Base-by-base conservation (phyloP, 2,888 invertebrate species). In the Trissoscelio sp. region DNA sequence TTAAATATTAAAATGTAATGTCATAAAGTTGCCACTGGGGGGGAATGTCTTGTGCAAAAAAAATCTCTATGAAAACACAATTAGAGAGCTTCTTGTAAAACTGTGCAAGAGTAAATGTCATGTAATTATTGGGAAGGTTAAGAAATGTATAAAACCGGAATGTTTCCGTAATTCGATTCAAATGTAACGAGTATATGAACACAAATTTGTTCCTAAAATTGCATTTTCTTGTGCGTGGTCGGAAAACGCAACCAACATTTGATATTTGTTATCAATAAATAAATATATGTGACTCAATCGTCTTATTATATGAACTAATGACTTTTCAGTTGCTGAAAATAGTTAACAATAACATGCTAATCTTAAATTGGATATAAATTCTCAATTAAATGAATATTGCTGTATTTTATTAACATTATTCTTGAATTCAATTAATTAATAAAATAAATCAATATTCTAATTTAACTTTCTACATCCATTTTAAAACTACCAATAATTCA, bases 71-170 rank as follows among this genome's bases (percentile, higher is more conserved):
- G n/a, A 39, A 18, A 9, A 44, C 0, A 44, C 1, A 44, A 42
- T 20, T 55, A 67, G 55, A 67, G 67, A 55, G 67, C 67, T 1
- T 53, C 53, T 18, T 42, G 12, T 16, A 60, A 44, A 60, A 31
- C 12, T 48, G 20, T 46, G 20, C 12, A 44, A 28, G 28, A 28
- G 7, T 39, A 31, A 46, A 28, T 44, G 62, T 46, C 62, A 31
- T 62, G 39, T 14, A 34, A 9, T 24, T 11, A 60, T 1, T 12
- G 14, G 16, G 14, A 42, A 60, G 22, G 9, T 6, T 11, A 22
- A 51, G 7, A 34, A 64, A 14, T 51, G 14, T 46, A 66, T 44
- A 60, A 60, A 53, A 44, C 0, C 44, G 60, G 60, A 60, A 60
- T 60, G 60, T 39, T 58, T 39, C 39, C 22, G 11, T 58, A 58